Evolutionary conservation across 23 tunicate species (phyloP), one percentile per base, ranked within the genome.

Genomic region (Trididemnum clinides): DNA sequence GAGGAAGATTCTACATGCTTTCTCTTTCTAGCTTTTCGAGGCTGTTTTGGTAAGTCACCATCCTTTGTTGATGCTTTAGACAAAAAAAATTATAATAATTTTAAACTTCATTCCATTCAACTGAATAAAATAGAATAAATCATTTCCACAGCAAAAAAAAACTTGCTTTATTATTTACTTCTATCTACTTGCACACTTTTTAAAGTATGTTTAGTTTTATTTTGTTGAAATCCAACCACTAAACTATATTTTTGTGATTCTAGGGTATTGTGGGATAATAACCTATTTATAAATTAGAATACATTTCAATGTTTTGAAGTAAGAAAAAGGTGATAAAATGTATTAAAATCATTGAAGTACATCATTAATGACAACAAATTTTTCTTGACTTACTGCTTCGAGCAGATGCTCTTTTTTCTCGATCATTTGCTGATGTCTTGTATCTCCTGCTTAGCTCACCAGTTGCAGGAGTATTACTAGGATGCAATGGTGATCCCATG

Each of bases 371-470:
- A 44, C 10, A 44, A 44, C 54, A 15, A 7, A 44, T 7, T 44
- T 7, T 44, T 44, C 54, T 44, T 44, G 15, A 44, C 10, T 44
- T 15, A 84, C 88, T 71, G 51, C 39, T 10, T 10, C 92, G 86
- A 34, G 84, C 71, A 49, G 90, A 30, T 44, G 54, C 62, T 69
- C 97, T 57, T 78, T 71, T 77, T 64, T 70, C 97, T 21, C 97
- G 70, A 33, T 92, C 97, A 71, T 80, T 80, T 28, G 97, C 97
- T 6, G 97, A 92, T 5, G 97, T 92, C 62, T 83, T 80, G 57
- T 92, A 92, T 44, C 85, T 51, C 35, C 91, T 28, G 27, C 12
- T 65, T 19, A 2, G 39, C 15, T 29, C 38, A 73, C 35, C 81
- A 12, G 80, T 35, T 2, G 64, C 28, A 12, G 75, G n/a, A 30